Base-by-base conservation (phyloP, 2,113 vertebrate genomes). In the Gorilla gorilla region DNA sequence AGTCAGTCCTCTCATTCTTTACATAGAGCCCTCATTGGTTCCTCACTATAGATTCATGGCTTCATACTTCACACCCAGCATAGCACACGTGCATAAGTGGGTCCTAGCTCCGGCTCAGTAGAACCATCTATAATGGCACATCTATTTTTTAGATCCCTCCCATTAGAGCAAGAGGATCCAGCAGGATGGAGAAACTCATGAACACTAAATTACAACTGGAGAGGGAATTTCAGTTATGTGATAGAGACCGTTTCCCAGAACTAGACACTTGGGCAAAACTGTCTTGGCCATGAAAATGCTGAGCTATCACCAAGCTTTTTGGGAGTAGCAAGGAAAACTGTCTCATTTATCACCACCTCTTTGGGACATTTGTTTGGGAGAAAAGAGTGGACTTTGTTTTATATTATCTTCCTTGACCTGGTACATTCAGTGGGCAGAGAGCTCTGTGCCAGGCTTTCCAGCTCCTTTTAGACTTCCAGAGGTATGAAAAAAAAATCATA, bases 371-470 rank as follows among this genome's bases (percentile, higher is more conserved):
- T 83, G 48, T 88, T 92, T 92, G 57, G 61, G 30, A 87, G 73
- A 68, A 66, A 85, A 83, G 35, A 87, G 12, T 86, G 1, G 35
- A 66, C 4, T 17, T 82, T 82, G 52, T 96, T 90, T 93, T 50
- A 35, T 84, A 76, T 40, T 81, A n/a, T 96, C 70, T 96, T 92
- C 55, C 52, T 95, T 93, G 48, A 82, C 80, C 43, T 93, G 18
- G 27, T 57, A 76, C 13, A 57, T 96, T 96, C 27, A 93, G 23
- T 78, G 8, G 17, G 55, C 45, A 93, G 78, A 66, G n/a, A 92
- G n/a, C 75, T 78, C 38, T 83, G 48, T 89, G 79, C 45, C 57
- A 82, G 22, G 45, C 22, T 76, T 93, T 90, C 68, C 16, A 78
- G 45, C 10, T 87, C 13, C 35, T 32, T 93, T 79, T 89, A 80